These are phyloP conservation scores for Mormyrus proboscirostris DNA, from an alignment of 2,797 vertebrate species.

Conservation along the genomic window DNA sequence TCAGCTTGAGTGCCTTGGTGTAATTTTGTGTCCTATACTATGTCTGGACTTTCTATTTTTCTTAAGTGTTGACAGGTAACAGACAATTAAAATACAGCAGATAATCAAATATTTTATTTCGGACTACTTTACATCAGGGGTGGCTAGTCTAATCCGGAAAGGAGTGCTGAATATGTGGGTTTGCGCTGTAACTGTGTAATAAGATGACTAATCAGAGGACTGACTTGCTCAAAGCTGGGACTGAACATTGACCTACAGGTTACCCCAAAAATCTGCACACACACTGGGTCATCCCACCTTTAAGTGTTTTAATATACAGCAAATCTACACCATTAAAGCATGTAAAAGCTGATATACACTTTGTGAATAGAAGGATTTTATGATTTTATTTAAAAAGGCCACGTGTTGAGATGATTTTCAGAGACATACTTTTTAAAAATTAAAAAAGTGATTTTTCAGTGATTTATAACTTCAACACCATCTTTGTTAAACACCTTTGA, in stretches of 20 bases:
- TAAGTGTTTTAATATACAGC: background rate
- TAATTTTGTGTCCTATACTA: background rate
- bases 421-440: background rate
- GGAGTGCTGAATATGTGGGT: background rate
- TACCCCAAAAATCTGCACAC: background rate
- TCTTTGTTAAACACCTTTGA: background rate
- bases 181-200: background rate
- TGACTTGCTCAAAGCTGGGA: background rate
- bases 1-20: background rate
- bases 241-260: background rate
- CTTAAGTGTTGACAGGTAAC: background rate
- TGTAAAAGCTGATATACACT: background rate
- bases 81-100: background rate
- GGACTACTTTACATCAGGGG: background rate
- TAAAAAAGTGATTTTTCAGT: background rate
- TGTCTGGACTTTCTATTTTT: background rate
- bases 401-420: background rate
- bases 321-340: background rate
- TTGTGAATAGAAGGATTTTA: background rate
- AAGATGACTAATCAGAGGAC: background rate
- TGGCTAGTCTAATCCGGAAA: background rate
- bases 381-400: background rate
- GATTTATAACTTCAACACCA: background rate
- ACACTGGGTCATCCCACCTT: background rate
- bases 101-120: background rate